phyloP scores from a whole-genome alignment of 2,797 vertebrate genomes.

The Helostoma temminkii region DNA sequence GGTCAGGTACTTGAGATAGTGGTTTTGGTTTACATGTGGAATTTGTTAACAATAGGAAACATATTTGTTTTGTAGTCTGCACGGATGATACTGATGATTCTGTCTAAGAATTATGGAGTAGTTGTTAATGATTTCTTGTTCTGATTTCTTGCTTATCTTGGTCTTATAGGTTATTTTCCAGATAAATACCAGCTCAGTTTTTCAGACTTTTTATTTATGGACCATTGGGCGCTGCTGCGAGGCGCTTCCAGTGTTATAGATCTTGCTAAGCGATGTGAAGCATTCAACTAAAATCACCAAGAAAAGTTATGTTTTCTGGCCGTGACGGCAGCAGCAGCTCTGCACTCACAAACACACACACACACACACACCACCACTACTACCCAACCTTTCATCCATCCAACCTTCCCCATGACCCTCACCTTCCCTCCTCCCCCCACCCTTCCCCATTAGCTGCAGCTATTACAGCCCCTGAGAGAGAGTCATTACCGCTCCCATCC shows the following conservation, averaged over 20 bases:
- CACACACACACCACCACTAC: not conserved
- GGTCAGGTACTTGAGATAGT: too few relatives aligned
- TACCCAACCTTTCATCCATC: slow-evolving; percentile 38
- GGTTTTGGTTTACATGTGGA: too few relatives aligned
- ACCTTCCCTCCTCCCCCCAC: slow-evolving; percentile 12
- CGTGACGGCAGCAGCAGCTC: slow-evolving; percentile 30
- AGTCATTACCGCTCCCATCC: slow-evolving; percentile 75
- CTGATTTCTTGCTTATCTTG: too few relatives aligned
- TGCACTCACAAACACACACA: not conserved
- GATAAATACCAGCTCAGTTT: not conserved
- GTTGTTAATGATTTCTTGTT: not conserved
- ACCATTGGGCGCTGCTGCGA: slow-evolving; percentile 25
- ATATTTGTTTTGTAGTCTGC: too few relatives aligned
- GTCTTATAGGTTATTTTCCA: too few relatives aligned
- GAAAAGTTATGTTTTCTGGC: slow-evolving; percentile 32
- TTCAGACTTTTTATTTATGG: slow-evolving; percentile 20
- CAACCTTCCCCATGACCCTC: slow-evolving; percentile 52
- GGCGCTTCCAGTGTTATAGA: slow-evolving; percentile 3
- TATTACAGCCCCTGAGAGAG: slow-evolving; percentile 71
- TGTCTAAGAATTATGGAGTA: not conserved
- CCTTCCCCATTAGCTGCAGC: slow-evolving; percentile 69
- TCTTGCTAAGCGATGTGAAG: slow-evolving; percentile 28
- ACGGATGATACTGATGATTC: not conserved
- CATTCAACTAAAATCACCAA: slow-evolving; percentile 16
- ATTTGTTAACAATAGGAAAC: too few relatives aligned